Percentiles rank a stretch among this genome's conserved stretches.
Conservation (phyloP, 1,140 invertebrate genomes). For the Drosophila hydei region DNA sequence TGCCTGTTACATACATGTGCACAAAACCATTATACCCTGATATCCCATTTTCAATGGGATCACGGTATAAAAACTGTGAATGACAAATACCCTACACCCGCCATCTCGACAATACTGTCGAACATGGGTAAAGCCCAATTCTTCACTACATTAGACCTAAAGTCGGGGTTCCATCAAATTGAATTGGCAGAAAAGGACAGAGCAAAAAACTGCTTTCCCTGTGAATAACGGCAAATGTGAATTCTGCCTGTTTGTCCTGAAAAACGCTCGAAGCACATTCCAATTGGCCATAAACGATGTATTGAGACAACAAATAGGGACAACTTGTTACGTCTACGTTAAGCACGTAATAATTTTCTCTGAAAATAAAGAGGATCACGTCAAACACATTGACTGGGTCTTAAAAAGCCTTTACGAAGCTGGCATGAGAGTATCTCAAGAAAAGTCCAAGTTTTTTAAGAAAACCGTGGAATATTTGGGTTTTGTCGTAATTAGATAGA, state of each 20-base stretch:
- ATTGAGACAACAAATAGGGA: background rate
- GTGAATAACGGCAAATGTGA: conserved; percentile 4
- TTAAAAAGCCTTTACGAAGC: too few relatives aligned
- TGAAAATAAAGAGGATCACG: too few relatives aligned
- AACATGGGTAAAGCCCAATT: background rate
- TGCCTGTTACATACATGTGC: too few relatives aligned
- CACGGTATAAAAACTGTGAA: too few relatives aligned
- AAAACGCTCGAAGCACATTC: conserved; percentile 6
- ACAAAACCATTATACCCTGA: background rate
- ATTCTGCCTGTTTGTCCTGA: background rate
- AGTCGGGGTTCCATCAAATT: conserved; percentile 5
- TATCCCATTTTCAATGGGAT: too few relatives aligned
- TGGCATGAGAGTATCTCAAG: too few relatives aligned
- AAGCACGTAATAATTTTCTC: too few relatives aligned
- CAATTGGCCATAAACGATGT: conserved; percentile 1
- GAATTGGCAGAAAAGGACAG: conserved; percentile 6
- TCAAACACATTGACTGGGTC: too few relatives aligned
- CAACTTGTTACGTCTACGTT: conserved; percentile 5
- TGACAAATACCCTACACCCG: too few relatives aligned
- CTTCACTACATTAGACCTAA: conserved; percentile 1
- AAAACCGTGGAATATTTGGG: too few relatives aligned
- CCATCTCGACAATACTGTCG: background rate
- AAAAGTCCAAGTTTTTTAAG: too few relatives aligned
- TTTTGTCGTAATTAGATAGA: too few relatives aligned
- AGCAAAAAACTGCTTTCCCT: conserved; percentile 6